Conservation (phyloP, 2,888 invertebrate genomes). For the Pyrochroa serraticornis region DNA sequence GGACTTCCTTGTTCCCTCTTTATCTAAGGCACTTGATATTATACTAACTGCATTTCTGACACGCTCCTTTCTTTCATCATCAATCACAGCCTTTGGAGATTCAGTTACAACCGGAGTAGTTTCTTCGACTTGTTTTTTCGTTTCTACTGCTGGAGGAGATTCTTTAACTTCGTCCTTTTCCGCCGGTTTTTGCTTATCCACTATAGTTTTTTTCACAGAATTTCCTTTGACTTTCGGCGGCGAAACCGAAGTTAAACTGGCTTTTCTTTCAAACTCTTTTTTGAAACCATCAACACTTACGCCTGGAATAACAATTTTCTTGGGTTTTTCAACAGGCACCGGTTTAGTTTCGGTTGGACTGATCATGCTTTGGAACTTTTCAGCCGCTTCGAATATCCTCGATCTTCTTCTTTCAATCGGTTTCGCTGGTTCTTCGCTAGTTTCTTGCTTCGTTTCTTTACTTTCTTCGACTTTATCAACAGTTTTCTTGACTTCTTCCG, state of each 20-base stretch:
- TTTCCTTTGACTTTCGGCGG: conserved; percentile 53
- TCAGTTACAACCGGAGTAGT: conserved; percentile 31
- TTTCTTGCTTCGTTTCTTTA: conserved; percentile 29
- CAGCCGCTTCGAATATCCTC: conserved; percentile 72
- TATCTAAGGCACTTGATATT: conserved; percentile 71
- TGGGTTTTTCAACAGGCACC: conserved; percentile 64
- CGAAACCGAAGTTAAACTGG: conserved; percentile 63
- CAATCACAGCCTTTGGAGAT: conserved; percentile 37
- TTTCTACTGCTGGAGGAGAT: conserved; percentile 25
- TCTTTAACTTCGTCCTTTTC: conserved; percentile 44
- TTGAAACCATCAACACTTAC: conserved; percentile 88
- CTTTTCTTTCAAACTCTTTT: conserved; percentile 83
- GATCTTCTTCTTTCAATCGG: conserved; percentile 68
- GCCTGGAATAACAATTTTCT: conserved; percentile 79
- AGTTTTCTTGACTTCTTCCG: conserved; percentile 25
- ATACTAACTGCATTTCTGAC: conserved; percentile 74
- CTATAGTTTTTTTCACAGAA: conserved; percentile 37
- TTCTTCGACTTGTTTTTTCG: conserved; percentile 21
- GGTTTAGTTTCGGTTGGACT: conserved; percentile 51
- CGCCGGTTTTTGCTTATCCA: conserved; percentile 43
- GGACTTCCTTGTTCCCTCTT: conserved; percentile 57
- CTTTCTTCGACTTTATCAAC: conserved; percentile 30
- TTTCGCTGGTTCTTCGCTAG: conserved; percentile 49
- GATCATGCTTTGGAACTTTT: conserved; percentile 69
- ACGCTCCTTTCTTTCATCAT: conserved; percentile 63